Conservation (phyloP, 1,140 invertebrate genomes). For the Bombus breviceps region DNA sequence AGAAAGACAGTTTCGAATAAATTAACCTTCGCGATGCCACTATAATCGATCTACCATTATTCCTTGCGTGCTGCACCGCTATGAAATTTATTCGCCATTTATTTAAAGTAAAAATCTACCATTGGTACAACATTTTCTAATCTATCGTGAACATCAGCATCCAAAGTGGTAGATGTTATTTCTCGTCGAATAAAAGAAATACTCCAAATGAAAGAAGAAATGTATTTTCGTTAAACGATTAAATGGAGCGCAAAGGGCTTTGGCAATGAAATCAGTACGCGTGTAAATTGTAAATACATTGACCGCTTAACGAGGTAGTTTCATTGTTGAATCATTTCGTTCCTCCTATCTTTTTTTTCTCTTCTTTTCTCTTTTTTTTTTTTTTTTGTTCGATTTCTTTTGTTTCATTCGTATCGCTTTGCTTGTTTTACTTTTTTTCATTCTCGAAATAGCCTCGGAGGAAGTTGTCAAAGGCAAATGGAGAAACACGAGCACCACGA, state of each 20-base stretch:
- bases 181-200: not conserved
- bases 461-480: slow-evolving; percentile 71
- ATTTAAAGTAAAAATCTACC: not conserved
- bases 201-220: not conserved
- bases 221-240: not conserved
- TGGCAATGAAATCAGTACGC: slow-evolving; percentile 48
- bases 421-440: not conserved
- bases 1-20: slow-evolving; percentile 12
- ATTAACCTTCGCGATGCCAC: not conserved
- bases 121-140: not conserved
- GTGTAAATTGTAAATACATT: slow-evolving; percentile 34
- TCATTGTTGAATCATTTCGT: slow-evolving; percentile 41
- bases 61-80: not conserved
- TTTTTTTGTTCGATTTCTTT: not conserved
- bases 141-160: not conserved
- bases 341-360: not conserved
- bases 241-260: slow-evolving; percentile 30
- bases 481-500: slow-evolving; percentile 39
- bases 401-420: not conserved
- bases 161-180: not conserved
- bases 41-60: not conserved
- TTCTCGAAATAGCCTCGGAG: not conserved
- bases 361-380: too few relatives aligned
- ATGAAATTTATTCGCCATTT: not conserved
- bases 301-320: slow-evolving; percentile 57